Evolutionary conservation across 1,140 invertebrate genomes (phyloP), one percentile per base, ranked within the genome.

Genomic region (Lineus longissimus): DNA sequence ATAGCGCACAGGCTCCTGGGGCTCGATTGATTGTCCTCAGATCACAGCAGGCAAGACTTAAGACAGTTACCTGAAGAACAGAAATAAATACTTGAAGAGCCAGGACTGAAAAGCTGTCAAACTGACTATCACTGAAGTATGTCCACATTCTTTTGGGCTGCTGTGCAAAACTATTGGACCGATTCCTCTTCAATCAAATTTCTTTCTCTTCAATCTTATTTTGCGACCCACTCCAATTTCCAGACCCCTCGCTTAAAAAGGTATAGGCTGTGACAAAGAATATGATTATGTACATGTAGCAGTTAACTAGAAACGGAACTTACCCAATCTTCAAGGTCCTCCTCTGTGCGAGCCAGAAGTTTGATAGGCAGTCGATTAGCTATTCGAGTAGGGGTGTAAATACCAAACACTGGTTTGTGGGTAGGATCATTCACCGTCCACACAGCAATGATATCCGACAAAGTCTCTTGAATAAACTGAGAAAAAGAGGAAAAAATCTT

Each of bases 261-360:
- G n/a, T n/a, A n/a, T n/a, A n/a, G n/a, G n/a, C n/a, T n/a, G n/a
- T n/a, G n/a, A n/a, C n/a, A n/a, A n/a, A n/a, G n/a, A n/a, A n/a
- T n/a, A n/a, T n/a, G n/a, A n/a, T n/a, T n/a, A n/a, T n/a, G 15
- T 36, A 36, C 33, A 36, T 4, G 33, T 36, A 36, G 33, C 6
- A 4, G 6, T 36, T 36, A 36, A 36, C 33, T 15, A 7, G 4
- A 36, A 36, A 36, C 15, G 15, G 33, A 7, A 51, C 47, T 7
- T 27, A 92, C 85, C 92, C 92, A 94, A 76, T 94, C 91, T 82
- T 93, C 91, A 80, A 91, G 86, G 80, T 93, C 89, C 43, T 87
- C 86, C 79, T 93, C 91, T 69, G 88, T 87, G 22, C 84, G 79
- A 80, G 93, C 90, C 80, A 90, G 87, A 62, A 93, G 79, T 78